phyloP scores from a whole-genome alignment of 2,113 vertebrate genomes.

The Zapornia atra region DNA sequence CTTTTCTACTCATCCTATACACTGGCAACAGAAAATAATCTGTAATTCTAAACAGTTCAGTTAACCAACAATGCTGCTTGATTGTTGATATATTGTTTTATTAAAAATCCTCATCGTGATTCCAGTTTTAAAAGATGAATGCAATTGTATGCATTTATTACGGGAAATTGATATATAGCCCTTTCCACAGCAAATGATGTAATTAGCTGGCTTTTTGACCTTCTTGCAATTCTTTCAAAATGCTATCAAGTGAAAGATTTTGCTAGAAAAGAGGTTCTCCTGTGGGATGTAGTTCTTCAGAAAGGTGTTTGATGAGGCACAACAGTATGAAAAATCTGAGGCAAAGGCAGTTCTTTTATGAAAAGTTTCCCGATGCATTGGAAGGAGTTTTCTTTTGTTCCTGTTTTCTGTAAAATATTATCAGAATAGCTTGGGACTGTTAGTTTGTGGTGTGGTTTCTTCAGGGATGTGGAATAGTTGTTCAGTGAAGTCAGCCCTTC shows the following conservation, averaged over 20 bases:
- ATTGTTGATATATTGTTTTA: not conserved
- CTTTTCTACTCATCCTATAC: not conserved
- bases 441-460: not conserved
- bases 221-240: not conserved
- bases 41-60: not conserved
- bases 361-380: not conserved
- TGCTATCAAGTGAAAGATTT: not conserved
- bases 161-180: not conserved
- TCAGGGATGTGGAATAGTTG: not conserved
- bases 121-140: not conserved
- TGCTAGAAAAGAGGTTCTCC: not conserved
- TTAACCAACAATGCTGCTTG: not conserved
- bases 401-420: not conserved
- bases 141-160: not conserved
- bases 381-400: not conserved
- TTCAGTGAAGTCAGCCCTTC: not conserved
- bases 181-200: not conserved
- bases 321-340: not conserved
- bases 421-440: not conserved
- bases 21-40: not conserved
- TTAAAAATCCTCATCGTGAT: not conserved
- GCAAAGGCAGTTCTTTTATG: not conserved
- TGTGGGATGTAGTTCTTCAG: not conserved
- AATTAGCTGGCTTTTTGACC: not conserved
- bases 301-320: not conserved